Conservation (phyloP, 2,113 vertebrate species). For the Mesembrinibis cayennensis region DNA sequence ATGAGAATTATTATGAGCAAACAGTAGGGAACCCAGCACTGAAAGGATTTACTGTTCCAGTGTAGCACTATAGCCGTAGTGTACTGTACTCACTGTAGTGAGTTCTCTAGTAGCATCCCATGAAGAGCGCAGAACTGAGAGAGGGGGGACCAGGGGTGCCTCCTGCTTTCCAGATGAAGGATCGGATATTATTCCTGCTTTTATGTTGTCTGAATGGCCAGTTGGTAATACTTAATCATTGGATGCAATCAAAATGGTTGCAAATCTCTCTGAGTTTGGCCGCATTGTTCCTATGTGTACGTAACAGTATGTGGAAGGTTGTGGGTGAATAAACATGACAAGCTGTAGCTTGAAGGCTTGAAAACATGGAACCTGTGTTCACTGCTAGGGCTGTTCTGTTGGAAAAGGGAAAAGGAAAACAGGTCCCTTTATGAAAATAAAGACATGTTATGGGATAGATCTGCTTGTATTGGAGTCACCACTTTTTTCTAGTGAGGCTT, state of each 20-base stretch:
- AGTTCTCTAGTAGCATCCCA: background rate
- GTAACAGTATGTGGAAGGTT: background rate
- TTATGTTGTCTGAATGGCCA: background rate
- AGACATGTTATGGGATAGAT: background rate
- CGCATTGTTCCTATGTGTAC: rapidly evolving
- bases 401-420: background rate
- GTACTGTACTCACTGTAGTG: background rate
- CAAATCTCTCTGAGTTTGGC: background rate
- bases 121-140: background rate
- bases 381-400: background rate
- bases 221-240: background rate
- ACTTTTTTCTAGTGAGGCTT: rapidly evolving
- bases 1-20: background rate
- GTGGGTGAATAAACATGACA: rapidly evolving
- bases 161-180: background rate
- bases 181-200: background rate
- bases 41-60: background rate
- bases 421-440: background rate
- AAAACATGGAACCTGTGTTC: background rate
- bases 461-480: background rate
- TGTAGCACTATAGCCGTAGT: background rate
- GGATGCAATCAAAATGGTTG: background rate
- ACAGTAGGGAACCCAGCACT: background rate
- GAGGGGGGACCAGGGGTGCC: too few species aligned
- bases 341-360: background rate